A percentile compares a stretch with the other conserved stretches of the same genome.
phyloP scores from a whole-genome alignment of 2,113 vertebrate species.

The Microcebus murinus region DNA sequence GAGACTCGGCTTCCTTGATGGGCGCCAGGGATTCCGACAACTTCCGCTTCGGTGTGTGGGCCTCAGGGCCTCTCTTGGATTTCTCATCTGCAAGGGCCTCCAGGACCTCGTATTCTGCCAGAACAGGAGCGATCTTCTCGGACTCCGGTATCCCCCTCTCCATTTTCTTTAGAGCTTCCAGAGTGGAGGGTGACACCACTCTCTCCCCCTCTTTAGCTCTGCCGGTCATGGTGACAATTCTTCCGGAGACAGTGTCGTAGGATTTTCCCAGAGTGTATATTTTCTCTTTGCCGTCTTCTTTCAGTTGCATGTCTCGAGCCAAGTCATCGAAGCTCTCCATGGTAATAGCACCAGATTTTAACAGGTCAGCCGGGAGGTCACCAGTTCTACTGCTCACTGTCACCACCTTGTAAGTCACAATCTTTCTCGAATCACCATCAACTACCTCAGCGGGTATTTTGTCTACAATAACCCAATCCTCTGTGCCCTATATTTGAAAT shows the following conservation, averaged over 20 bases:
- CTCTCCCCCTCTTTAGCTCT: constrained; percentile 84
- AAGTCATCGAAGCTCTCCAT: constrained; percentile 90
- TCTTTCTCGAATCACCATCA: constrained; percentile 89
- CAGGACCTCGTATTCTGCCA: constrained; percentile 89
- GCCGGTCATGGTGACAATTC: constrained; percentile 90
- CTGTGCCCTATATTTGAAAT: constrained; percentile 92
- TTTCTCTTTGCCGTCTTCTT: constrained; percentile 89
- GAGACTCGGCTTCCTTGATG: constrained; percentile 89
- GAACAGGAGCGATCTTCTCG: constrained; percentile 81
- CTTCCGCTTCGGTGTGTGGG: constrained; percentile 80
- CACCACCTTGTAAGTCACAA: constrained; percentile 88
- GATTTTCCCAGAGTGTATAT: constrained; percentile 90
- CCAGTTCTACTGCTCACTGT: constrained; percentile 88
- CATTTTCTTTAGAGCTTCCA: constrained; percentile 76
- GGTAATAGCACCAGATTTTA: constrained; percentile 83
- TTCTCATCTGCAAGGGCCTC: constrained; percentile 84
- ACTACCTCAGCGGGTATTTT: constrained; percentile 92
- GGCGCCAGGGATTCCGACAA: constrained; percentile 86
- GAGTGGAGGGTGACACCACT: constrained; percentile 60
- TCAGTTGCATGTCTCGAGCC: constrained; percentile 86
- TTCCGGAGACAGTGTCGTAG: constrained; percentile 90
- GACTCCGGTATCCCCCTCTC: constrained; percentile 78
- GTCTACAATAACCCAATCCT: constrained; percentile 93
- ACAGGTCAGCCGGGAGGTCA: constrained; percentile 84
- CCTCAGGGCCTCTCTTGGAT: constrained; percentile 85